Evolutionary conservation across 2,797 vertebrate species (phyloP).

Genomic region (Spheniscus humboldti): DNA sequence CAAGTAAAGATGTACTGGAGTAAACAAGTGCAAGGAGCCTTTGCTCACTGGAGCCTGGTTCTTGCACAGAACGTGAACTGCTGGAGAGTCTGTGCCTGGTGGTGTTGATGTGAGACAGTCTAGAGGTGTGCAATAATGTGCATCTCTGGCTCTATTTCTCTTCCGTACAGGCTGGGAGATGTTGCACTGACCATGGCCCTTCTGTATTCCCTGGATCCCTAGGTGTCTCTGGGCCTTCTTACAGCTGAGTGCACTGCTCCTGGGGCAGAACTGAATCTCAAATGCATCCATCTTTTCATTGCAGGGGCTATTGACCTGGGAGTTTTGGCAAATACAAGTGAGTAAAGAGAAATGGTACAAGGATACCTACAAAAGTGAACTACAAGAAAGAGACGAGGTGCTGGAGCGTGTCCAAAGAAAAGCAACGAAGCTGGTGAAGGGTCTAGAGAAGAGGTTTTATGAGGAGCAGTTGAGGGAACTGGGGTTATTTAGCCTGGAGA

Average conservation of each 20-base stretch:
- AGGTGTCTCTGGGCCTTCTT: background rate
- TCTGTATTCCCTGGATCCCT: background rate
- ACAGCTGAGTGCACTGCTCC: background rate
- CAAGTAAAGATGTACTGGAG: background rate
- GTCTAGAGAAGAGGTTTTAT: background rate
- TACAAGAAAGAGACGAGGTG: background rate
- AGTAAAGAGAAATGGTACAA: background rate
- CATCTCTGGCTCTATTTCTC: background rate
- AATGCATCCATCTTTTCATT: background rate
- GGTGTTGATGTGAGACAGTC: background rate
- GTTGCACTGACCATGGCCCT: background rate
- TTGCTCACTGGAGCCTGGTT: background rate
- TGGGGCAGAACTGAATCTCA: background rate
- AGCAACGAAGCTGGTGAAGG: background rate
- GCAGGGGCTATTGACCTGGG: background rate
- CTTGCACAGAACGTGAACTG: background rate
- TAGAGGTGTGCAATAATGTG: background rate
- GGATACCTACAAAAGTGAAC: background rate
- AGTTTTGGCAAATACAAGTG: background rate
- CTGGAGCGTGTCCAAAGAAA: background rate
- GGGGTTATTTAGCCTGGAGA: background rate
- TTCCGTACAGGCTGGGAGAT: background rate
- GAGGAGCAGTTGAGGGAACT: background rate
- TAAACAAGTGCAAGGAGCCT: background rate
- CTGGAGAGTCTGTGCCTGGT: background rate